These are phyloP conservation scores for Akabosia matsudoensis DNA, from an alignment of 1,140 invertebrate species.

Conservation along the genomic window DNA sequence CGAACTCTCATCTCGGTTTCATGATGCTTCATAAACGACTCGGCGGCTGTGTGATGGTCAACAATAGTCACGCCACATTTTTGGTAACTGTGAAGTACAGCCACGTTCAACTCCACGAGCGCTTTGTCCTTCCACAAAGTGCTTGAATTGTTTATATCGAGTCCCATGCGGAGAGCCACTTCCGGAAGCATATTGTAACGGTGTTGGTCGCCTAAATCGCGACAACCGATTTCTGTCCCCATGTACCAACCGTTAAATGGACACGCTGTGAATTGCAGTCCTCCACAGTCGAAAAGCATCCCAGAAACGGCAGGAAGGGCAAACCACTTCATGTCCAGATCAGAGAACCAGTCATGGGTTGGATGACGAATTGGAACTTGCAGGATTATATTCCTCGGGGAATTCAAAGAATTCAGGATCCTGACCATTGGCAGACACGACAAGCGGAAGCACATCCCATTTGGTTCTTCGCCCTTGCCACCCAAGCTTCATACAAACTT, in stretches of 20 bases:
- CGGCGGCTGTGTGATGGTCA: conserved; percentile 51
- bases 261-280: conserved; percentile 49
- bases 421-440: conserved; percentile 49
- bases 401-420: conserved; percentile 50
- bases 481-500: conserved; percentile 52
- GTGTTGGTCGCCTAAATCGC: conserved; percentile 50
- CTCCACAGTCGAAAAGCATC: conserved; percentile 51
- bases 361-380: conserved; percentile 50
- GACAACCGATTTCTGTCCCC: conserved; percentile 51
- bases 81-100: conserved; percentile 51
- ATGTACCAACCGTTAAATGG: conserved; percentile 53
- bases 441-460: conserved; percentile 50
- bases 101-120: conserved; percentile 51
- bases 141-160: conserved; percentile 49
- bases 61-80: conserved; percentile 50
- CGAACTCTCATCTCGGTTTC: conserved; percentile 49
- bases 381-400: conserved; percentile 49
- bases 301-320: conserved; percentile 50
- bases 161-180: conserved; percentile 48
- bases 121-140: conserved; percentile 52
- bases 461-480: conserved; percentile 49
- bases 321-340: conserved; percentile 50
- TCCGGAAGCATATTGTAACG: conserved; percentile 50
- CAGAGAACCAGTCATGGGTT: conserved; percentile 49
- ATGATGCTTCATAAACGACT: conserved; percentile 52